Percentiles rank a stretch among this genome's conserved stretches.
Conservation (phyloP, 2,888 invertebrate species). For the Drosophila monieri region DNA sequence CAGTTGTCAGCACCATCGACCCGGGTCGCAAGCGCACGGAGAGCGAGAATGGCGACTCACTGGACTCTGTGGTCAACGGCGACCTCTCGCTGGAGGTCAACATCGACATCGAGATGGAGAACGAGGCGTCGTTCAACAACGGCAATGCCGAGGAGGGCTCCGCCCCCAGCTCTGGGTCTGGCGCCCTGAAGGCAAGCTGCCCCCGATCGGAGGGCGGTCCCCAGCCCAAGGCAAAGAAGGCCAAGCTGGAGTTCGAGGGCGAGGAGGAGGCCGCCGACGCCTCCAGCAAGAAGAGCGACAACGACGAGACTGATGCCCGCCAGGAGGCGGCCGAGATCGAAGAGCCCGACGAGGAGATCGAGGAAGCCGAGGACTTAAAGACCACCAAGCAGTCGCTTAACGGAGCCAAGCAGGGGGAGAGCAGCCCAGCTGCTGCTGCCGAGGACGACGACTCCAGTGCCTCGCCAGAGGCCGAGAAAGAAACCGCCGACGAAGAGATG, state of each 20-base stretch:
- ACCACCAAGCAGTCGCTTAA: constrained; percentile 40
- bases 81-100: constrained; percentile 85
- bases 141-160: constrained; percentile 56
- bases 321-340: constrained; percentile 45
- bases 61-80: constrained; percentile 84
- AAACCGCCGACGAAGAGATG: constrained; percentile 18
- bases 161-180: constrained; percentile 2
- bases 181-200: constrained; percentile 73
- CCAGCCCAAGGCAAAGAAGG: constrained; percentile 36
- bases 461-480: constrained; percentile 10
- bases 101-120: constrained; percentile 86
- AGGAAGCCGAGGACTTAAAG: constrained; percentile 37
- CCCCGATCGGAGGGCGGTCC: constrained; percentile 54
- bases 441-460: constrained; percentile 17
- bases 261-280: constrained; percentile 19
- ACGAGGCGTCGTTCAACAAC: constrained; percentile 82
- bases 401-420: constrained; percentile 34
- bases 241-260: constrained; percentile 45
- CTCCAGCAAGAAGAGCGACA: neutral
- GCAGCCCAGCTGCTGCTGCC: constrained; percentile 11
- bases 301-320: constrained; percentile 8
- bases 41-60: constrained; percentile 88
- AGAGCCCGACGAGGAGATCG: constrained; percentile 54
- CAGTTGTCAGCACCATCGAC: constrained; percentile 91
- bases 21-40: constrained; percentile 87